A percentile compares a stretch with the other conserved stretches of the same genome.
These are phyloP conservation scores for Rhinella marina DNA, from an alignment of 2,797 vertebrate genomes.

Conservation along the genomic window DNA sequence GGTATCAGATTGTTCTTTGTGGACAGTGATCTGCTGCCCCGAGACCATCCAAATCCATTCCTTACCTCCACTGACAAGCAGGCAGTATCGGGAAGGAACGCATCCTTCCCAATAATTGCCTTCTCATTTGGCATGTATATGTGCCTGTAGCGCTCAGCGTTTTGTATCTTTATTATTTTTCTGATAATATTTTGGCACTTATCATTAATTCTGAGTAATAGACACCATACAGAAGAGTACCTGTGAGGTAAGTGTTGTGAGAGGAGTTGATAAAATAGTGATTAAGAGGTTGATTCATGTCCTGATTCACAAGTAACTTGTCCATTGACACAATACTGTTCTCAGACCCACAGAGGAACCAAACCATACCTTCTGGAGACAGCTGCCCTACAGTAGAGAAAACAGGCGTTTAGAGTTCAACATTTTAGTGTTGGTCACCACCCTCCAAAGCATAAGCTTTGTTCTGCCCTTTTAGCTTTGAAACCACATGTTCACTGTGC, in stretches of 20 bases:
- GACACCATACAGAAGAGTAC: constrained; percentile 67
- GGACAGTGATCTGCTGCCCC: too few species aligned
- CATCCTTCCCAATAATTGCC: too few species aligned
- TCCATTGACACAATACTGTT: constrained; percentile 86
- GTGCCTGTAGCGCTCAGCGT: background rate
- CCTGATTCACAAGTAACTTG: constrained; percentile 84
- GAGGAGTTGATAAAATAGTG: constrained; percentile 98
- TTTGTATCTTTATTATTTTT: background rate
- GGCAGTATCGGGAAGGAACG: too few species aligned
- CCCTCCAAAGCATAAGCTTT: background rate
- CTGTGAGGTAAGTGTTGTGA: constrained; percentile 98
- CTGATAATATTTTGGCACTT: background rate
- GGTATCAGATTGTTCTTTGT: too few species aligned
- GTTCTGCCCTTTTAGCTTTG: background rate
- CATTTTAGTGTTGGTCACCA: background rate
- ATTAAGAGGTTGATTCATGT: constrained; percentile 91
- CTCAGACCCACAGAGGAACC: constrained; percentile 91
- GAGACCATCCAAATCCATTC: too few species aligned
- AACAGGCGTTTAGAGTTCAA: background rate
- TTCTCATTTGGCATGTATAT: too few species aligned
- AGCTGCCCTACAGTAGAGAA: constrained; percentile 80
- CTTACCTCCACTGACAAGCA: too few species aligned
- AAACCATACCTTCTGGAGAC: constrained; percentile 91
- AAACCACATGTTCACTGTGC: background rate
- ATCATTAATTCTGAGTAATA: background rate